Base-by-base conservation (phyloP, 1,140 invertebrate species). In the Alviniconcha marisindica region DNA sequence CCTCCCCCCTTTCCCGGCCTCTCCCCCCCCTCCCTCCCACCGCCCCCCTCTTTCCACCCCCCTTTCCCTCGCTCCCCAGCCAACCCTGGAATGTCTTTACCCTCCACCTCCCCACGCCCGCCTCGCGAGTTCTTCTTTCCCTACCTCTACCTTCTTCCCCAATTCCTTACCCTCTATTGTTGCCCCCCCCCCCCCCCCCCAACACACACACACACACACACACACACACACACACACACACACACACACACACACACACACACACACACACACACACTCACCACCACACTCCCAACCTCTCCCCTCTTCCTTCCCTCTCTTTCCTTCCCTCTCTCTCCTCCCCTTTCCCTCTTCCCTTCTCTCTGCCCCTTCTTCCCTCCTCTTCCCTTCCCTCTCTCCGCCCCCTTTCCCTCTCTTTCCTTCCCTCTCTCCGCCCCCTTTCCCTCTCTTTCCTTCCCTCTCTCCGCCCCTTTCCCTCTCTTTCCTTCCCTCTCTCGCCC, bases 231-330 rank as follows among this genome's bases (percentile, higher is more conserved):
- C 40, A 74, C 24, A 63, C 60, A 63, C 60, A 14, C 60, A 63
- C 60, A 63, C 60, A 63, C 31, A 74, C 71, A 74, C 18, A 74
- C 71, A 74, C 18, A 74, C 71, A 42, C 31, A 74, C 71, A 74
- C 18, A 42, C 18, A 3, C 38, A 36, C 71, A 42, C 31, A 74
- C 18, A 31, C 66, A 71, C 36, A 71, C 66, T 33, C 31, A 71
- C 28, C 4, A 10, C 7, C 7, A 7, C 7, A 71, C 10, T 7
- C 3, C 28, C 5, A 12, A 14, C 15, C 36, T 74, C 7, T 33
- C 36, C 40, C 5, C 33, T 7, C 12, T 38, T 74, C 7, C 40
- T 24, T 31, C 7, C 44, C 44, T 51, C 38, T 82, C 0, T 28
- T 48, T 82, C n/a, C 31, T 15, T 48, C 5, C 48, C 14, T 71